These are phyloP conservation scores for Patella ulyssiponensis DNA, from an alignment of 2,888 invertebrate genomes.

Conservation along the genomic window DNA sequence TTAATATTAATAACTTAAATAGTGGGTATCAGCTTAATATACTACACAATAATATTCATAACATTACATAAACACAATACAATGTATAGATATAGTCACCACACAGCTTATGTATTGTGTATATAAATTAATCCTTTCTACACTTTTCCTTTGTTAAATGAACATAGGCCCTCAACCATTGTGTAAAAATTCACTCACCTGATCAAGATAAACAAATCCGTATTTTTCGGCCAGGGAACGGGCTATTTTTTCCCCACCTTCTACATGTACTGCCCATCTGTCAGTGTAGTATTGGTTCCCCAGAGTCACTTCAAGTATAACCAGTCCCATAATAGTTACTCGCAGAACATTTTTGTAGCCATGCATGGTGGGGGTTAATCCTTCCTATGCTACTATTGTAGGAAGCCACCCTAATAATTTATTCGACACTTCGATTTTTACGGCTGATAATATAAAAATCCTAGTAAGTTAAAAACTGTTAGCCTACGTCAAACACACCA, in stretches of 20 bases:
- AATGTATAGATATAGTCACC: too few species aligned
- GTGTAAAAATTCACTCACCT: constrained; percentile 45
- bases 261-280: constrained; percentile 67
- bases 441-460: too few species aligned
- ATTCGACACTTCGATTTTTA: background rate
- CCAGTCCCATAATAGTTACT: constrained; percentile 48
- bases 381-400: background rate
- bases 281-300: constrained; percentile 56
- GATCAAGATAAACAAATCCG: constrained; percentile 63
- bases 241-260: constrained; percentile 62
- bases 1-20: too few species aligned
- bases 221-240: constrained; percentile 58
- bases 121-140: too few species aligned
- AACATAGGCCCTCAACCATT: background rate
- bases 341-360: constrained; percentile 43
- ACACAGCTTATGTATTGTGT: too few species aligned
- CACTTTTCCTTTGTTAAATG: background rate
- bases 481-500: constrained; percentile 6
- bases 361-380: constrained; percentile 44
- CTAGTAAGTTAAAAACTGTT: background rate
- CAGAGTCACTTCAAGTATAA: constrained; percentile 40
- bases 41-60: too few species aligned
- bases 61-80: too few species aligned
- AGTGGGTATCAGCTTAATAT: too few species aligned
- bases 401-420: constrained; percentile 7